phyloP scores from a whole-genome alignment of 2,888 invertebrate genomes.

The Odontocolon sp. region DNA sequence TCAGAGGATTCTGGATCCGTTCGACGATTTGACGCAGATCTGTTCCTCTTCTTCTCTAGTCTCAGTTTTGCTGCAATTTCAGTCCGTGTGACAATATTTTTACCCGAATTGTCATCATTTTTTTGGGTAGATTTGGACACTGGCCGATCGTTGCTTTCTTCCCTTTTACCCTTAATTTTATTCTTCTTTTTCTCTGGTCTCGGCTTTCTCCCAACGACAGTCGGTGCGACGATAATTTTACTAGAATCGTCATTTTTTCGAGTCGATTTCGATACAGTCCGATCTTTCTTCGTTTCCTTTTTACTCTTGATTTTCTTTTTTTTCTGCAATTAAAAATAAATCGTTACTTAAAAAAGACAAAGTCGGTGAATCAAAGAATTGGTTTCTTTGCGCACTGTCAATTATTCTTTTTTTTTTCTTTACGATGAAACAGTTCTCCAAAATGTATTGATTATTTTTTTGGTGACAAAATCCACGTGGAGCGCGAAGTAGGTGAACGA shows the following conservation, averaged over 20 bases:
- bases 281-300: background rate
- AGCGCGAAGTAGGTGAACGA: background rate
- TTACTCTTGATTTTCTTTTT: conserved; percentile 11
- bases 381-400: no score
- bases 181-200: conserved; percentile 23
- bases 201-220: background rate
- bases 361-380: no score
- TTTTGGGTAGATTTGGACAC: background rate
- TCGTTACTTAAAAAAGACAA: background rate
- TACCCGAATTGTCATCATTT: background rate
- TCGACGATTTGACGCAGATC: background rate
- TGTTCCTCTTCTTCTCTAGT: background rate
- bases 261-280: background rate
- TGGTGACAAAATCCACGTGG: no score
- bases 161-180: conserved; percentile 5
- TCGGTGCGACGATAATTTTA: background rate
- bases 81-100: background rate
- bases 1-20: background rate
- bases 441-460: background rate
- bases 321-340: conserved; percentile 29
- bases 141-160: background rate
- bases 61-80: background rate
- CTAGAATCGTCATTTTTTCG: background rate
- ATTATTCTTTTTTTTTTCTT: no score
- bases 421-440: background rate